These are phyloP conservation scores for Zhuqinia jingwanae DNA, from an alignment of 2,888 invertebrate species.

Conservation along the genomic window DNA sequence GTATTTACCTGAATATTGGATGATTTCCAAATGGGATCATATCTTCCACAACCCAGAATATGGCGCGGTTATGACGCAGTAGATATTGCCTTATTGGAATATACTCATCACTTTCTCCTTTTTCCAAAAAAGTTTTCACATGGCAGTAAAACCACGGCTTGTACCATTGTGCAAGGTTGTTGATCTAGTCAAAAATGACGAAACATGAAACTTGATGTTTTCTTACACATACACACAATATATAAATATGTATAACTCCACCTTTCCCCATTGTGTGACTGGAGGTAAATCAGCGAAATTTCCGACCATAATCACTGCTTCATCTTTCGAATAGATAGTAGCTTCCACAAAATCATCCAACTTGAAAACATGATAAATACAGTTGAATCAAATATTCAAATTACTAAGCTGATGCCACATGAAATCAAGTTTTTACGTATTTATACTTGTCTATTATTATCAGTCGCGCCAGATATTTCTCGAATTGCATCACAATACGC, in stretches of 20 bases:
- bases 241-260: no score
- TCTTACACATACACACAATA: no score
- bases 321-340: conserved; percentile 85
- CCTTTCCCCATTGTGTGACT: conserved; percentile 77
- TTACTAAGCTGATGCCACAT: background rate
- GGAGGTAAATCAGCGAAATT: conserved; percentile 85
- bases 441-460: conserved; percentile 78
- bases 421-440: background rate
- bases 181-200: conserved; percentile 80
- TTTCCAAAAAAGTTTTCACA: conserved; percentile 83
- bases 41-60: conserved; percentile 88
- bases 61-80: conserved; percentile 86
- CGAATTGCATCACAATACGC: conserved; percentile 85
- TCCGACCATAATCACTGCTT: conserved; percentile 86
- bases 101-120: conserved; percentile 82
- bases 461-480: conserved; percentile 84
- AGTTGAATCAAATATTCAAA: background rate
- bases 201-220: no score
- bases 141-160: conserved; percentile 89
- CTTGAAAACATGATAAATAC: conserved; percentile 34
- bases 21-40: conserved; percentile 88
- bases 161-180: conserved; percentile 85
- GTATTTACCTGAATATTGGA: conserved; percentile 82
- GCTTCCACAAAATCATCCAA: conserved; percentile 86
- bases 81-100: conserved; percentile 86